Base-by-base conservation (phyloP, 2,888 invertebrate genomes). In the Diarsia brunnea region DNA sequence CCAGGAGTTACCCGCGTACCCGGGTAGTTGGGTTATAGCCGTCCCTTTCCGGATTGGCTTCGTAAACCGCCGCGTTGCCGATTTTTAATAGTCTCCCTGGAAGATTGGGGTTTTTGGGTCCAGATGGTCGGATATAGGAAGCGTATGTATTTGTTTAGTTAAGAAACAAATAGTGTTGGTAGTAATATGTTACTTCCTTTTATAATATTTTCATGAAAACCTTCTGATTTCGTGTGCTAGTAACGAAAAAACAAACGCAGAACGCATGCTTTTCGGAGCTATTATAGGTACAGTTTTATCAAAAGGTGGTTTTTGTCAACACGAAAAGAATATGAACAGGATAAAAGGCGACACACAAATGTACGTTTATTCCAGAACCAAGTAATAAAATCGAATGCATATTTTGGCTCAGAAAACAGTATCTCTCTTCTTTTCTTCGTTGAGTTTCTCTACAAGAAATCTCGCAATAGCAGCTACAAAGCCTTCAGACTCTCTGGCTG, bases 1-100 rank as follows among this genome's bases (percentile, higher is more conserved):
- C 66, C 47, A 55, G 61, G 79, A 60, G 69, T 69, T 53, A 69
- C 69, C 45, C 60, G 63, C 75, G 74, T 64, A 58, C n/a, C 24
- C 49, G 79, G 55, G 49, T 69, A 55, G 45, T 47, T 64, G 27
- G 79, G 84, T 82, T 69, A 82, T 80, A 45, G 65, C 71, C 47
- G 75, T 75, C 84, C 84, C 66, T 82, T 63, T 27, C 84, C 84
- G 66, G 71, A 81, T 82, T 69, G 72, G 81, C 81, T 72, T 69
- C 71, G 71, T 75, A 73, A 79, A 71, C 47, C 65, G 84, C 71
- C 63, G 64, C 24, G 81, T 80, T 79, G 72, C 76, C 19, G 69
- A 63, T 76, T 82, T 82, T 76, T 81, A 84, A 82, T 84, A 81
- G 72, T 81, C 53, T 69, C 21, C 60, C 14, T 21, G 51, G 24